Percentiles rank a stretch among this genome's conserved stretches.
Conservation (phyloP, 2,113 vertebrate genomes). For the Zapornia atra region DNA sequence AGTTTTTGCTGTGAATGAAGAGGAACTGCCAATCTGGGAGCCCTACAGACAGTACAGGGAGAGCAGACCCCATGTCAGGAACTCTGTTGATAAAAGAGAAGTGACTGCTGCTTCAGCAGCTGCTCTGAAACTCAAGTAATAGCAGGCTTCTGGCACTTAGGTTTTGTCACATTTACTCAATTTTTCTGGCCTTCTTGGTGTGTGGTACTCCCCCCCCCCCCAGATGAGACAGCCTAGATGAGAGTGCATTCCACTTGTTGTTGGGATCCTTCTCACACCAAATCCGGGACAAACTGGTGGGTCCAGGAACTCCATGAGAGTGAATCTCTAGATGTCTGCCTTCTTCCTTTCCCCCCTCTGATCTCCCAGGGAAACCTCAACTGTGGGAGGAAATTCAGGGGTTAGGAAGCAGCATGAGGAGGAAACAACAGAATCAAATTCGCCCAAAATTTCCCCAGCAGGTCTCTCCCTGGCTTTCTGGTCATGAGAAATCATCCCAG, state of each 20-base stretch:
- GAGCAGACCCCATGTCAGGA: background rate
- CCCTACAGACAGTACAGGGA: background rate
- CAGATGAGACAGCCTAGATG: background rate
- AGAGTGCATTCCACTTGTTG: background rate
- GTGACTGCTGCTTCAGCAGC: background rate
- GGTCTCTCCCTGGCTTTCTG: background rate
- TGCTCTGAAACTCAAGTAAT: background rate
- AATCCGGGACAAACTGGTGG: background rate
- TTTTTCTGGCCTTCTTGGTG: background rate
- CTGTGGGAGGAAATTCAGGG: background rate
- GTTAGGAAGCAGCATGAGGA: background rate
- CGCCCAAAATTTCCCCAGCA: background rate
- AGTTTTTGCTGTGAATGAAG: background rate
- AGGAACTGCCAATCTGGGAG: background rate
- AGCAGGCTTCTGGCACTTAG: background rate
- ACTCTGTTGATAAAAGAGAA: background rate
- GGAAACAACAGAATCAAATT: background rate
- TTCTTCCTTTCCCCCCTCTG: background rate
- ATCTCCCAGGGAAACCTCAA: background rate
- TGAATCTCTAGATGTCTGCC: background rate
- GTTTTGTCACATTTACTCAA: background rate
- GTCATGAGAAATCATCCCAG: background rate
- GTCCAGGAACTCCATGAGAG: background rate
- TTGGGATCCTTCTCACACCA: background rate
- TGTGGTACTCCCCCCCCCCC: background rate